Conservation (phyloP, 2,113 vertebrate species). For the Silurus asotus region DNA sequence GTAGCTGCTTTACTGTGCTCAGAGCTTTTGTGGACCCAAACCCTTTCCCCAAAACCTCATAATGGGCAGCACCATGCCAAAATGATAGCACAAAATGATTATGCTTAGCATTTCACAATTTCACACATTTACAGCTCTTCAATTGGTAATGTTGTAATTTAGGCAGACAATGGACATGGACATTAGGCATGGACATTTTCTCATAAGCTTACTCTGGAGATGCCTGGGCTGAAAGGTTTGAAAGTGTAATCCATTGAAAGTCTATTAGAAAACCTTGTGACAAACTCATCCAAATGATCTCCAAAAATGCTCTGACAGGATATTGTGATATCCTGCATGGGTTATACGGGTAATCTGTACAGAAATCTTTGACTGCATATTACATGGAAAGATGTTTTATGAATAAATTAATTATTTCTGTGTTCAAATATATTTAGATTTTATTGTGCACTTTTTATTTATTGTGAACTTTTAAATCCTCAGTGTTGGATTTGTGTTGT, state of each 20-base stretch:
- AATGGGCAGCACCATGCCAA: not conserved
- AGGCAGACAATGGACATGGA: too few species aligned
- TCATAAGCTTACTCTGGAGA: not conserved
- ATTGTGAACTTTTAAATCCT: too few species aligned
- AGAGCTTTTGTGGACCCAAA: not conserved
- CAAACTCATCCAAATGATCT: not conserved
- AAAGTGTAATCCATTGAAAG: not conserved
- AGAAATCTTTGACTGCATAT: too few species aligned
- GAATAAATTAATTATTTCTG: too few species aligned
- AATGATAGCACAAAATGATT: not conserved
- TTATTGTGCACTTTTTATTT: too few species aligned
- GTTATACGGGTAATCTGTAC: too few species aligned
- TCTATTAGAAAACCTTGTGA: not conserved
- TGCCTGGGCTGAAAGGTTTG: not conserved
- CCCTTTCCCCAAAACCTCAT: not conserved
- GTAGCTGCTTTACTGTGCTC: not conserved
- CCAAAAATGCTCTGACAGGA: not conserved
- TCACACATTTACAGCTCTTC: not conserved
- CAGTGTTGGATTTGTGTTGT: too few species aligned
- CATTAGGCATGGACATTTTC: not conserved
- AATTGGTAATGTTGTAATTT: not conserved
- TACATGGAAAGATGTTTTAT: too few species aligned
- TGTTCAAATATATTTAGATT: too few species aligned
- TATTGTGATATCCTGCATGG: not conserved
- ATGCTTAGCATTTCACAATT: not conserved